Conservation (phyloP, 2,113 vertebrate species). For the Sorex fumeus region DNA sequence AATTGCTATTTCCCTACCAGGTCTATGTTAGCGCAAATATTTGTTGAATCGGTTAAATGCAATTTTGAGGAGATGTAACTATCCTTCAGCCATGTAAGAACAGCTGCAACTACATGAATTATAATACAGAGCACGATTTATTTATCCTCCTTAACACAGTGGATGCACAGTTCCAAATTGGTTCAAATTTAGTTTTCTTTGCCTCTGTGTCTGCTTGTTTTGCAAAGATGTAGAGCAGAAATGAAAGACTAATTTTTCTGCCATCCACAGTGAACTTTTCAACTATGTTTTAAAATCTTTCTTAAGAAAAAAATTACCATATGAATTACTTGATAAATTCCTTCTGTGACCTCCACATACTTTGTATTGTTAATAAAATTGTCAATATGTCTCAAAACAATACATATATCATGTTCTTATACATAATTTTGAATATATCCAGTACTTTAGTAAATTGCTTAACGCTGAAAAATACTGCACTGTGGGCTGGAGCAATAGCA, state of each 20-base stretch:
- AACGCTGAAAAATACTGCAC: conserved; percentile 45
- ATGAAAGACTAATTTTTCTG: conserved; percentile 59
- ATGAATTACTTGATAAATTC: conserved; percentile 60
- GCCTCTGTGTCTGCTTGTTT: neutral
- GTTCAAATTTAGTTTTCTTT: conserved; percentile 64
- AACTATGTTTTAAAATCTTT: conserved; percentile 64
- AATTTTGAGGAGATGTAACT: conserved; percentile 43
- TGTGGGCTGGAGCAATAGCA: too few relatives aligned
- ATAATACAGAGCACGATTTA: neutral
- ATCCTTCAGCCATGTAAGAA: conserved; percentile 51
- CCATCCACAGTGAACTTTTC: conserved; percentile 47
- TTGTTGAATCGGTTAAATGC: conserved; percentile 4
- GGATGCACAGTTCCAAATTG: neutral
- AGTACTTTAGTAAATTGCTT: conserved; percentile 64
- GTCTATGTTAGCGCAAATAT: conserved; percentile 43
- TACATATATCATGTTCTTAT: conserved; percentile 76
- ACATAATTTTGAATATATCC: conserved; percentile 75
- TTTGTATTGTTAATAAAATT: conserved; percentile 80
- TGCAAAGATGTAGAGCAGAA: conserved; percentile 47
- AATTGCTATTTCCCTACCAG: neutral
- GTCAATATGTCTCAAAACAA: conserved; percentile 80
- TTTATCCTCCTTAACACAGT: conserved; percentile 15
- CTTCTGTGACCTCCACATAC: conserved; percentile 45
- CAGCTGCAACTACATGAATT: conserved; percentile 4
- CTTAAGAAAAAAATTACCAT: conserved; percentile 66